Evolutionary conservation across 2,113 vertebrate genomes (phyloP).

Genomic region (Ictalurus punctatus): DNA sequence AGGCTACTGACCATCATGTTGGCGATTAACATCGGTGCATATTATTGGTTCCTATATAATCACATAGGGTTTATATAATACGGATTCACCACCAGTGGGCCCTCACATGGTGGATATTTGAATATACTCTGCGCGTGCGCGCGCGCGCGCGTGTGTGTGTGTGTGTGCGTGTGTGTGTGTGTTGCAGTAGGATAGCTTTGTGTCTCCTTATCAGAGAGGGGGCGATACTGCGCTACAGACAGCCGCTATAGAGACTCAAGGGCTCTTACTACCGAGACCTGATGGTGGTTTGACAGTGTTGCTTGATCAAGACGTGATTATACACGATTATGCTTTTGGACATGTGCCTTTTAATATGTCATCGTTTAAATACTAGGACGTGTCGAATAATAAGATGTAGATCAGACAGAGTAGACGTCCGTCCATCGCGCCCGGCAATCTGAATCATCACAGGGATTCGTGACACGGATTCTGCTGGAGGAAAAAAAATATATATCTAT

Average conservation of each 20-base stretch:
- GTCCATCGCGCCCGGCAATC: neutral
- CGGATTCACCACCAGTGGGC: neutral
- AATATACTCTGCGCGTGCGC: neutral
- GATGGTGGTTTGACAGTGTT: neutral
- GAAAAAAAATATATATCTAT: no score
- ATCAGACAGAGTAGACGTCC: neutral
- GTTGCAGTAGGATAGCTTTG: neutral
- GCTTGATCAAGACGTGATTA: neutral
- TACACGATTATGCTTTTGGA: neutral
- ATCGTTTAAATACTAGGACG: neutral
- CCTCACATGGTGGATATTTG: neutral
- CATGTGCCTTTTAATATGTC: neutral
- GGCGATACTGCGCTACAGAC: constrained; percentile 23
- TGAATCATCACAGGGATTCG: constrained; percentile 26
- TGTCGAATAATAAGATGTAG: constrained; percentile 2
- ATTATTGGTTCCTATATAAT: neutral
- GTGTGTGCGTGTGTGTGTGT: neutral
- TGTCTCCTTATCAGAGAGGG: constrained; percentile 8
- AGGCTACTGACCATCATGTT: neutral
- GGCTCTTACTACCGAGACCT: neutral
- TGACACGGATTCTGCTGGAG: constrained; percentile 1
- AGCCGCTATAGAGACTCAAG: neutral
- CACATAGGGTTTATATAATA: neutral
- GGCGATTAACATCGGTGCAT: neutral
- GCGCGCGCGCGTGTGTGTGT: neutral